phyloP scores from a whole-genome alignment of 1,140 invertebrate species.

The Bombus ignitus region DNA sequence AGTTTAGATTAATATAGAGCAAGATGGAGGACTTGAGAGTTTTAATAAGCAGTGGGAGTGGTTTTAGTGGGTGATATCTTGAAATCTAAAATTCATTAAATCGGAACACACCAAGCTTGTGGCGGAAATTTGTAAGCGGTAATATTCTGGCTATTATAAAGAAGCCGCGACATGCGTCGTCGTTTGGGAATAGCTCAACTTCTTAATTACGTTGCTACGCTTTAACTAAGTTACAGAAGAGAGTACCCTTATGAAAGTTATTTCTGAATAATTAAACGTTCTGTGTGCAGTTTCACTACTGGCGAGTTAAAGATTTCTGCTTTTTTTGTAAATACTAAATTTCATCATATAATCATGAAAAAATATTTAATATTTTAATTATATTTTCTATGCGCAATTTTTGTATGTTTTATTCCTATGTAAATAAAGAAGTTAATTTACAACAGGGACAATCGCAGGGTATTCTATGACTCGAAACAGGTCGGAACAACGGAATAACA shows the following conservation, averaged over 20 bases:
- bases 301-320: not conserved
- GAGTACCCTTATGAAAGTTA: constrained; percentile 23
- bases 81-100: constrained; percentile 78
- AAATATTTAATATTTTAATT: not conserved
- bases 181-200: constrained; percentile 59
- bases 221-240: constrained; percentile 38
- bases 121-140: constrained; percentile 59
- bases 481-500: not conserved
- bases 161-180: constrained; percentile 35
- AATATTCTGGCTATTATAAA: constrained; percentile 54
- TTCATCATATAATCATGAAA: not conserved
- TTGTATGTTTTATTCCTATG: not conserved
- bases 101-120: constrained; percentile 49
- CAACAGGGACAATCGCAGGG: too few relatives aligned
- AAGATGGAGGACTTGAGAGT: constrained; percentile 60
- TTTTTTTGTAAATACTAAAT: not conserved
- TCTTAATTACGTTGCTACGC: constrained; percentile 58
- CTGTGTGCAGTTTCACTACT: not conserved
- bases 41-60: constrained; percentile 69
- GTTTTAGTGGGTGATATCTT: constrained; percentile 71
- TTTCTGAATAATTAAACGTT: constrained; percentile 27
- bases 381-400: not conserved
- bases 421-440: not conserved
- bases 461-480: not conserved
- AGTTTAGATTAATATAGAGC: constrained; percentile 50